Evolutionary conservation across 1,140 invertebrate species (phyloP).

Genomic region (Hycleus cichorii): DNA sequence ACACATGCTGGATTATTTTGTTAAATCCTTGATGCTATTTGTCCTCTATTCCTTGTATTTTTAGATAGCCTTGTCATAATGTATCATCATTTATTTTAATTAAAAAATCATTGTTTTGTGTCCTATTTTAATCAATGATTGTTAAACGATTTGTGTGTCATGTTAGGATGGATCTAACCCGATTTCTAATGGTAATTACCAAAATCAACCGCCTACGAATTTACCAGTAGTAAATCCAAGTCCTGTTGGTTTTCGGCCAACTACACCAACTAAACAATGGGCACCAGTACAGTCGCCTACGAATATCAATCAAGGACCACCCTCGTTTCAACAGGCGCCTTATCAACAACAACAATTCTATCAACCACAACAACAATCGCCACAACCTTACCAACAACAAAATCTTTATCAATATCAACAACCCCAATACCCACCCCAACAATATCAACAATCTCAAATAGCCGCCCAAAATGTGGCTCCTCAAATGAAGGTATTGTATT

Average conservation of each 20-base stretch:
- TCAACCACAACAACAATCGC: slow-evolving; percentile 31
- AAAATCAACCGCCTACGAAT: slow-evolving; percentile 27
- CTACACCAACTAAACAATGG: slow-evolving; percentile 37
- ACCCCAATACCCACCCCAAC: slow-evolving; percentile 17
- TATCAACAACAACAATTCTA: slow-evolving; percentile 24
- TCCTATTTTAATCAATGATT: too few relatives aligned
- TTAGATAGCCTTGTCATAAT: too few relatives aligned
- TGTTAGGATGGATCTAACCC: too few relatives aligned
- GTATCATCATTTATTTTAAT: too few relatives aligned
- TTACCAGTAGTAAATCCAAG: slow-evolving; percentile 29
- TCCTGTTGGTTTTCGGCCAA: slow-evolving; percentile 25
- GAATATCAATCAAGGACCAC: slow-evolving; percentile 7
- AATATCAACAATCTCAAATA: slow-evolving; percentile 7
- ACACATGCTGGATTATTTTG: not conserved
- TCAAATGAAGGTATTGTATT: not conserved
- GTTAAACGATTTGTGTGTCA: too few relatives aligned
- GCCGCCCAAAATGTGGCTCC: not conserved
- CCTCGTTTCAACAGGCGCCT: slow-evolving; percentile 9
- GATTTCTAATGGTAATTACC: not conserved
- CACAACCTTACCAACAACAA: slow-evolving; percentile 10
- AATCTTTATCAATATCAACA: not conserved
- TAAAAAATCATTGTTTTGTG: too few relatives aligned
- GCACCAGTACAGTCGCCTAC: slow-evolving; percentile 33
- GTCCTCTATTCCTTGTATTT: too few relatives aligned
- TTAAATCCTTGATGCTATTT: not conserved